Conservation (phyloP, 2,888 invertebrate species). For the Drosophila pseudotalamancana region DNA sequence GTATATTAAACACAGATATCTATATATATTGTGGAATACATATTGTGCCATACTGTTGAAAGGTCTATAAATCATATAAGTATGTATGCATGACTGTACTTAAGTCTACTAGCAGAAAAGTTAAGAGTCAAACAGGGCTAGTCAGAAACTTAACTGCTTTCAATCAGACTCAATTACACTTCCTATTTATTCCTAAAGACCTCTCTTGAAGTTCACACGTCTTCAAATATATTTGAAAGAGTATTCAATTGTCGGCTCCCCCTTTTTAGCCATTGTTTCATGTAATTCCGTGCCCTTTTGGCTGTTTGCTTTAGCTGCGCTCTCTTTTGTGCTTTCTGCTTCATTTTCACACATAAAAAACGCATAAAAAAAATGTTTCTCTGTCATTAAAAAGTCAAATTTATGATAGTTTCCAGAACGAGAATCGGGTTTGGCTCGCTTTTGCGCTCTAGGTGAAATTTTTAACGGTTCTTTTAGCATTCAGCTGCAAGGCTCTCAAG, state of each 20-base stretch:
- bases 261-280: slow-evolving; percentile 17
- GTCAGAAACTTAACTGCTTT: too few species aligned
- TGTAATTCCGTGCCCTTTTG: slow-evolving; percentile 47
- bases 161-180: too few species aligned
- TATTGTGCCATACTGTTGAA: too few species aligned
- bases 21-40: too few species aligned
- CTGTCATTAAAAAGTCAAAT: slow-evolving; percentile 76
- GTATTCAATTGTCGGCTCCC: slow-evolving; percentile 7
- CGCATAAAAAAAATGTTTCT: slow-evolving; percentile 68
- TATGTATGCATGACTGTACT: too few species aligned
- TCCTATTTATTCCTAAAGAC: too few species aligned
- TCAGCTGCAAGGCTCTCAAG: slow-evolving; percentile 22
- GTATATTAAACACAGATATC: too few species aligned
- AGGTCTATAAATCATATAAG: too few species aligned
- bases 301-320: slow-evolving; percentile 24
- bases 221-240: slow-evolving; percentile 6
- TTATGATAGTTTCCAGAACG: slow-evolving; percentile 60
- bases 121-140: too few species aligned
- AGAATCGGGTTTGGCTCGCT: slow-evolving; percentile 42
- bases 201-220: too few species aligned
- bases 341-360: slow-evolving; percentile 77
- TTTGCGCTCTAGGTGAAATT: slow-evolving; percentile 62
- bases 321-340: slow-evolving; percentile 50
- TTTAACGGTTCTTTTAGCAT: slow-evolving; percentile 61
- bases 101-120: too few species aligned